Evolutionary conservation across 2,888 invertebrate genomes (phyloP), one percentile per base, ranked within the genome.

Genomic region (Drosophila atripex): DNA sequence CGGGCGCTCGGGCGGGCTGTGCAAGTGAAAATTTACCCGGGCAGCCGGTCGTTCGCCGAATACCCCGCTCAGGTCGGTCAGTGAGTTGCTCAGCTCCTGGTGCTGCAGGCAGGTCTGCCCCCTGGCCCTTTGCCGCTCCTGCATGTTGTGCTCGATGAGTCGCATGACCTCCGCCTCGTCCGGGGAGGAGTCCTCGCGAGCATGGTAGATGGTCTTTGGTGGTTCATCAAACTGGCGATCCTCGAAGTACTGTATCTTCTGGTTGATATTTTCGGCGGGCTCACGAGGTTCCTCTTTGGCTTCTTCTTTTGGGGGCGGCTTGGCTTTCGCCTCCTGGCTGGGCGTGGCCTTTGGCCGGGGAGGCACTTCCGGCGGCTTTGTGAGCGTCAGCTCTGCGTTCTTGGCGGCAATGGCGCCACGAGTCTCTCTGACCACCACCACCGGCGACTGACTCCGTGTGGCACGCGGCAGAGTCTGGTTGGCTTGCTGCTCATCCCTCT

Each of bases 221-320:
- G 93, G 93, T 32, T 92, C 91, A 4, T 92, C 90, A 53, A 92
- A 93, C 76, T 93, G 93, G 0, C 94, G 94, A 2, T 94, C 94
- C 90, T 97, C 96, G 88, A 96, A 97, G 91, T 95, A 96, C 89
- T 95, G 94, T 0, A 97, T 96, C 80, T 94, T 94, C 60, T 94
- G 93, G 0, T 96, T 82, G 4, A 90, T 94, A 63, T 94, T 94
- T 70, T 93, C 93, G 2, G 58, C 57, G 2, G 32, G 11, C 1
- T 73, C 73, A 3, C 53, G 52, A 2, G 35, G 0, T 1, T 49
- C 55, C 1, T 55, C 41, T 7, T 60, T 53, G 3, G 39, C 8
- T 3, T 71, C 56, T 3, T 46, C 50, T 3, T 70, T 76, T 0
- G 28, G 2, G 0, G 16, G 1, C 0, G 45, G 21, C 41, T 49